Base-by-base conservation (phyloP, 2,888 invertebrate species). In the Tineola bisselliella region DNA sequence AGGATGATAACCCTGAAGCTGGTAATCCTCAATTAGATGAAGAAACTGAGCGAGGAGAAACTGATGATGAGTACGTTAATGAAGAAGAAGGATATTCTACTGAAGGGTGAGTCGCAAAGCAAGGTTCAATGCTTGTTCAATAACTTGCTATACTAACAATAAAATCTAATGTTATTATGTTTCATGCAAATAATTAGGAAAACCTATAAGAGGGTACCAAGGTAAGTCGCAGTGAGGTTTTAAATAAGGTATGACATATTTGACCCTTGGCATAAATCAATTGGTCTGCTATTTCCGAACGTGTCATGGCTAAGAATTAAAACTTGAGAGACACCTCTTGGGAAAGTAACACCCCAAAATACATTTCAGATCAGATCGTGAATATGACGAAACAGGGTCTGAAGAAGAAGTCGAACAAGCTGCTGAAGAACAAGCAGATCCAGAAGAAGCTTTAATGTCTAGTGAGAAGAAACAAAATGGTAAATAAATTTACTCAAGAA, bases 331-430 rank as follows among this genome's bases (percentile, higher is more conserved):
- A n/a, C n/a, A n/a, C n/a, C n/a, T 13, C 52, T 5, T 52, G 4
- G 17, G 13, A 43, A 2, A 43, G 13, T 13, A 43, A 8, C 13
- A 43, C 8, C 43, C 13, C 43, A 43, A 25, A 25, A 25, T 25
- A n/a, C n/a, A 25, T 58, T 33, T 33, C 33, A 92, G 92, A 69
- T 92, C 92, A 31, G 90, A 90, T 61, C 91, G 92, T 68, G 93
- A 87, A 63, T 87, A 84, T 25, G 87, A 92, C 59, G 94, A 92
- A 67, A 90, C 90, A 13, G 91, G 90, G 59, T 93, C 92, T 10
- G 91, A 92, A 69, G 89, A 91, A 62, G 93, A 93, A 70, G 89
- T 91, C 6, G 89, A 91, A 13, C 91, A 93, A 62, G 88, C 91
- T 60, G 91, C 90, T 64, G 92, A 90, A 62, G 93, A 92, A 62